Evolutionary conservation across 1,140 invertebrate species (phyloP).

Genomic region (Bombus polaris): DNA sequence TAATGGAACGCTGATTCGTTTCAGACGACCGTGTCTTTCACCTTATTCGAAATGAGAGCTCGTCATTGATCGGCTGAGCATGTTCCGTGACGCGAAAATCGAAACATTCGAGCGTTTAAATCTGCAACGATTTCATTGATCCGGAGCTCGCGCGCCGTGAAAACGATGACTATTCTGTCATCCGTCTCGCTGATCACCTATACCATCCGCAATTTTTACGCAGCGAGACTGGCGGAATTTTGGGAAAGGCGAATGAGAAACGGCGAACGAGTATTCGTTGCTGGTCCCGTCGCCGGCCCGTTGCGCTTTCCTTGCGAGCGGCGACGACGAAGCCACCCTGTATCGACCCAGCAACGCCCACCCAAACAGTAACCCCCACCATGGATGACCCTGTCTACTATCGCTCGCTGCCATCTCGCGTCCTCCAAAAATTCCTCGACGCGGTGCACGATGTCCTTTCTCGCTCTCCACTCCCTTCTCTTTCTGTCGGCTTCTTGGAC

Average conservation of each 20-base stretch:
- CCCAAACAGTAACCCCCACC: constrained; percentile 70
- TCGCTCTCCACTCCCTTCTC: neutral
- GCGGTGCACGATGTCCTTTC: constrained; percentile 28
- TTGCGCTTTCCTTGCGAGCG: constrained; percentile 60
- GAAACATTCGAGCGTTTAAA: too few species aligned
- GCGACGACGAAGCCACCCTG: constrained; percentile 71
- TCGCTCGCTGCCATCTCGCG: constrained; percentile 50
- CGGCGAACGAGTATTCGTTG: neutral
- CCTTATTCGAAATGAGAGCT: neutral
- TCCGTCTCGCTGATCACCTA: too few species aligned
- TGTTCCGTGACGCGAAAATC: too few species aligned
- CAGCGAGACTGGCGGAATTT: neutral
- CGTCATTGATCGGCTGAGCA: too few species aligned
- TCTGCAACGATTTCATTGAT: neutral
- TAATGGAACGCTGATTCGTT: neutral
- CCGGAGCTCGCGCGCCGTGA: too few species aligned
- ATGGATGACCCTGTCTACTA: constrained; percentile 57
- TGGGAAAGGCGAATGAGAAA: neutral
- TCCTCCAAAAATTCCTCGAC: constrained; percentile 58
- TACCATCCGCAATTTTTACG: too few species aligned
- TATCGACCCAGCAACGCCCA: constrained; percentile 76
- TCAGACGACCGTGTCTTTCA: too few species aligned
- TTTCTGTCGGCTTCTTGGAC: neutral
- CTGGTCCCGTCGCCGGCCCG: neutral
- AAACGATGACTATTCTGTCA: too few species aligned